Conservation (phyloP, 2,113 vertebrate species). For the Vimba vimba region DNA sequence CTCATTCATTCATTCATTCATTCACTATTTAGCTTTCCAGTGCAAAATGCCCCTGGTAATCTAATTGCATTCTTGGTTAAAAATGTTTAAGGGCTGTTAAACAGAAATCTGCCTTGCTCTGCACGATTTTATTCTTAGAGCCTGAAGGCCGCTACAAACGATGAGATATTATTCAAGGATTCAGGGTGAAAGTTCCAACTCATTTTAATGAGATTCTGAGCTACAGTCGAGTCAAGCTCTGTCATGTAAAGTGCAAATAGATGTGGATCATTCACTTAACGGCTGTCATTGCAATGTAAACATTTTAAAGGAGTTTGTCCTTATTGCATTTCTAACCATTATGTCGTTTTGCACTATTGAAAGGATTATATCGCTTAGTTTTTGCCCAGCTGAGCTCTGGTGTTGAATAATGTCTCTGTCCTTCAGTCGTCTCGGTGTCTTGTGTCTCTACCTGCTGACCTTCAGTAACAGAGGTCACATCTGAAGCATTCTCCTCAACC, state of each 20-base stretch:
- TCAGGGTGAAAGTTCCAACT: not conserved
- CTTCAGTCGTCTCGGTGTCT: constrained; percentile 14
- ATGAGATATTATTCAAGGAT: not conserved
- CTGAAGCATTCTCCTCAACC: not conserved
- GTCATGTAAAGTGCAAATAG: not conserved
- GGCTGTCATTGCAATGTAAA: not conserved
- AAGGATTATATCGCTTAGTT: not conserved
- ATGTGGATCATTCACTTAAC: not conserved
- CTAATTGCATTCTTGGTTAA: not conserved
- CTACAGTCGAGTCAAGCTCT: not conserved
- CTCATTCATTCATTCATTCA: too few relatives aligned
- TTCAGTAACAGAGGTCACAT: constrained; percentile 3
- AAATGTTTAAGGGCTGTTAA: not conserved
- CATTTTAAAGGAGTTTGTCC: not conserved
- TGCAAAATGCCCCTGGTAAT: too few relatives aligned
- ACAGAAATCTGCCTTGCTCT: not conserved
- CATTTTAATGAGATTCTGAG: not conserved
- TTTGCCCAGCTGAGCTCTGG: constrained; percentile 20
- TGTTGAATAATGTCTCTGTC: constrained; percentile 2
- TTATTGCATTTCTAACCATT: not conserved
- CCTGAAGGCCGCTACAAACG: not conserved
- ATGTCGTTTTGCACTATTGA: constrained; percentile 1
- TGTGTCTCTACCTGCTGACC: constrained; percentile 30
- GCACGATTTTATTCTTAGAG: not conserved
- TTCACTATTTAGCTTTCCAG: too few relatives aligned